Conservation (phyloP, 1,140 invertebrate species). For the Brachionus paranguensis region DNA sequence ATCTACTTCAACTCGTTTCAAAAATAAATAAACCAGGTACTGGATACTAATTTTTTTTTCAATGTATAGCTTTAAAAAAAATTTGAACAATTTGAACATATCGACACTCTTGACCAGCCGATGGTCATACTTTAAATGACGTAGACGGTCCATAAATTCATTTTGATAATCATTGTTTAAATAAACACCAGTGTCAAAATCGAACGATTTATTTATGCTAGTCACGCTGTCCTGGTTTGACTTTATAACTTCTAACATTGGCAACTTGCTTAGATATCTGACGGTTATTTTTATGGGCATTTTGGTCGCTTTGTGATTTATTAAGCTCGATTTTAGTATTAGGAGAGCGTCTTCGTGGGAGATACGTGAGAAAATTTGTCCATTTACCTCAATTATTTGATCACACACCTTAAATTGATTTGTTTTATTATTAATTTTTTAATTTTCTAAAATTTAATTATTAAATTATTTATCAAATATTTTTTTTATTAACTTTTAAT, state of each 20-base stretch:
- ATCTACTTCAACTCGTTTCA: slow-evolving; percentile 9
- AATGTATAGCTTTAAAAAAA: not conserved
- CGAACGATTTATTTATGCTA: not conserved
- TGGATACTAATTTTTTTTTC: slow-evolving; percentile 33
- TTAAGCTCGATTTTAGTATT: slow-evolving; percentile 21
- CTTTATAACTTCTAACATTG: not conserved
- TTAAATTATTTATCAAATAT: not conserved
- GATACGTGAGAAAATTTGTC: slow-evolving; percentile 8
- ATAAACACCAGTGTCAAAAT: slow-evolving; percentile 1
- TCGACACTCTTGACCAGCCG: not conserved
- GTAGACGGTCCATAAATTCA: not conserved
- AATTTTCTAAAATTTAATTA: not conserved
- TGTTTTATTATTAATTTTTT: not conserved
- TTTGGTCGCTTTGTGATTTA: slow-evolving; percentile 6
- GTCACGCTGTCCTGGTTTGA: slow-evolving; percentile 17
- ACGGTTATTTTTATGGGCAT: slow-evolving; percentile 21
- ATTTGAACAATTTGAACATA: slow-evolving; percentile 1
- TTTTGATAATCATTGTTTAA: not conserved
- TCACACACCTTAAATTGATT: not conserved
- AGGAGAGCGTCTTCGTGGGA: slow-evolving; percentile 6
- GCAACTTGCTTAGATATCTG: slow-evolving; percentile 6
- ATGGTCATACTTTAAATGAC: not conserved
- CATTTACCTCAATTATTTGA: slow-evolving; percentile 39
- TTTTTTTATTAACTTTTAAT: not conserved
- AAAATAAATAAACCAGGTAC: slow-evolving; percentile 3